These are phyloP conservation scores for Matsumyia berberina DNA, from an alignment of 2,888 invertebrate species.

Conservation along the genomic window DNA sequence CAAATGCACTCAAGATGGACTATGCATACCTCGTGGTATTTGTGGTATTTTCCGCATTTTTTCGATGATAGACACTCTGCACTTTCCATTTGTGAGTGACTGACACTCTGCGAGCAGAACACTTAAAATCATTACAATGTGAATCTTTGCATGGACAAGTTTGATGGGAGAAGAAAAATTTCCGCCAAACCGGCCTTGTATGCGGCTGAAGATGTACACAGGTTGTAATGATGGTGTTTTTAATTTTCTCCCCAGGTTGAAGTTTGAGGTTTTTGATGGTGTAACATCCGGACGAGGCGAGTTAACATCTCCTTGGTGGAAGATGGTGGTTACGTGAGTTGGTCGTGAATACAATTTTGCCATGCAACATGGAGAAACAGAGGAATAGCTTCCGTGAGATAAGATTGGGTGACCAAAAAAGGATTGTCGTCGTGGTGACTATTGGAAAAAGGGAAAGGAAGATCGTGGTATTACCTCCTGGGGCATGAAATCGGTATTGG, in stretches of 20 bases:
- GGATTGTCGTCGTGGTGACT: conserved; percentile 37
- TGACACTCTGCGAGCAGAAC: conserved; percentile 13
- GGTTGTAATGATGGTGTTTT: conserved; percentile 33
- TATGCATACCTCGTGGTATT: neutral
- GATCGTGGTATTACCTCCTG: neutral
- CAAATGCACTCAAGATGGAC: neutral
- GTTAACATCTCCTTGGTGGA: conserved; percentile 16
- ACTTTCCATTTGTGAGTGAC: conserved; percentile 51
- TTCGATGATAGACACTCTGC: conserved; percentile 15
- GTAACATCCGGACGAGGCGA: conserved; percentile 14
- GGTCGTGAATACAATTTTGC: conserved; percentile 30
- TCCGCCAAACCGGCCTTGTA: conserved; percentile 41
- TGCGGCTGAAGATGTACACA: conserved; percentile 22
- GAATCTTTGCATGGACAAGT: conserved; percentile 61
- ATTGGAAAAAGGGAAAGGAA: conserved; percentile 24
- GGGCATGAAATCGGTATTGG: no score
- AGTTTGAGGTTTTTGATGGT: conserved; percentile 26
- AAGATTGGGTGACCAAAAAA: conserved; percentile 32
- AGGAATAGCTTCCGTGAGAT: conserved; percentile 63
- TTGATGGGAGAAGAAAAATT: neutral
- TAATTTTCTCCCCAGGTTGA: neutral
- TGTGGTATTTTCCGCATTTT: conserved; percentile 25
- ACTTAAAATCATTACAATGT: conserved; percentile 41
- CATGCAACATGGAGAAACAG: neutral
- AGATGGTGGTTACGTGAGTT: conserved; percentile 19